Base-by-base conservation (phyloP, 1,140 invertebrate species). In the Cherax destructor region DNA sequence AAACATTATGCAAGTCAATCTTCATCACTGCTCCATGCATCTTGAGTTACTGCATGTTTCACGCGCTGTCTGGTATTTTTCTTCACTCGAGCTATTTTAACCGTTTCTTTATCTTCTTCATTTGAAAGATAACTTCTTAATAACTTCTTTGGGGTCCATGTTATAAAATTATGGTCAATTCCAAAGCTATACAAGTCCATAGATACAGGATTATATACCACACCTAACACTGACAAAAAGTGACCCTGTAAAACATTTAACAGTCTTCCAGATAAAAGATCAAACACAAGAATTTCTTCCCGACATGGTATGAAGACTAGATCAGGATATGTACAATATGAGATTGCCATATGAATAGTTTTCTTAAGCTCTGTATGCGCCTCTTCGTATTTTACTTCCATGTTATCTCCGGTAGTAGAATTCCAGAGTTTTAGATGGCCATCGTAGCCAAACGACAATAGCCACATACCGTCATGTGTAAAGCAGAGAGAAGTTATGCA, bases 11-110 rank as follows among this genome's bases (percentile, higher is more conserved):
- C 77, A 11, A 56, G 30, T 88, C 61, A 88, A 61, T 80, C 83
- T 52, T 91, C 89, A 86, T 91, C 89, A 80, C 89, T 91, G 61
- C 89, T 91, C 89, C 89, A 91, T 16, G 52, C 78, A 50, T 91
- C 89, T 41, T 86, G 89, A 85, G 89, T 91, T 49, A 78, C 89
- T 79, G 69, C 56, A 24, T 24, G 41, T 86, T 47, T 86, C 18
- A n/a, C 76, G 11, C 47, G 24, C 24, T 16, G 30, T 69, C 18
- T 65, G 24, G 21, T 13, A 56, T 18, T 4, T 61, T 16, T 56
- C 61, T 10, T n/a, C 18, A 3, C 47, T 61, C 13, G 13, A 11
- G 18, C 50, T 88, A 7, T 24, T 5, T 13, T 80, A 16, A 7
- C 52, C 47, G 52, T 65, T 50, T 30, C 77, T 88, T 72, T 47